Evolutionary conservation across 2,113 vertebrate species (phyloP), one percentile per base, ranked within the genome.

Genomic region (Axis porcinus): DNA sequence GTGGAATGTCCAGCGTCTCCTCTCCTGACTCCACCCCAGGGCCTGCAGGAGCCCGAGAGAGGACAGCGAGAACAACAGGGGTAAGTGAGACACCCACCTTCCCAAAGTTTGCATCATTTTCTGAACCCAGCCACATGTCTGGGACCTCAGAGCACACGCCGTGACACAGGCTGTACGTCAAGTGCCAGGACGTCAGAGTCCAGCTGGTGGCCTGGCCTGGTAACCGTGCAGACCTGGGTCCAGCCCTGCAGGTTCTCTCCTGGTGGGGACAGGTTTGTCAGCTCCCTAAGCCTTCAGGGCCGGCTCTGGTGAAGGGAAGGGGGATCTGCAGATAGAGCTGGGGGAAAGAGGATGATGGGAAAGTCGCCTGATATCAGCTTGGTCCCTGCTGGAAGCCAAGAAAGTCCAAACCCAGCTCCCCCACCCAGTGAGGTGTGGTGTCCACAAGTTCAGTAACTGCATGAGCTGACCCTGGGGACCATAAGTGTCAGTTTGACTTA

Each of bases 11-110:
- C 19, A 23, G 27, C 0, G 19, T 7, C 45, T 7, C 15, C 21
- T 36, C 57, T 47, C 67, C 2, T 11, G 45, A 36, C 25, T 33
- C 79, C 13, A 27, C 0, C 25, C 43, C 13, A 1, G 7, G 55
- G 30, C 25, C 86, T 45, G 58, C 13, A 70, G 45, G 57, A 40
- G 55, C 47, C 47, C 1, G 7, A 7, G 10, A 36, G 52, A 28
- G n/a, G 30, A 14, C 10, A 33, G 27, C 0, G 0, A n/a, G 52
- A 40, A 7, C 5, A 15, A 0, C 8, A 13, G 0, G 1, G 13
- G 17, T n/a, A 11, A 58, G 33, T 8, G 67, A 74, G 36, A 50
- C 57, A 54, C 1, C 45, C 55, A 27, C 28, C 16, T 76, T 76
- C 90, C 8, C 14, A 10, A 50, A 40, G 76, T 27, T 43, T 58